Evolutionary conservation across 2,888 invertebrate species (phyloP).

Genomic region (Platerodrilus igneus): DNA sequence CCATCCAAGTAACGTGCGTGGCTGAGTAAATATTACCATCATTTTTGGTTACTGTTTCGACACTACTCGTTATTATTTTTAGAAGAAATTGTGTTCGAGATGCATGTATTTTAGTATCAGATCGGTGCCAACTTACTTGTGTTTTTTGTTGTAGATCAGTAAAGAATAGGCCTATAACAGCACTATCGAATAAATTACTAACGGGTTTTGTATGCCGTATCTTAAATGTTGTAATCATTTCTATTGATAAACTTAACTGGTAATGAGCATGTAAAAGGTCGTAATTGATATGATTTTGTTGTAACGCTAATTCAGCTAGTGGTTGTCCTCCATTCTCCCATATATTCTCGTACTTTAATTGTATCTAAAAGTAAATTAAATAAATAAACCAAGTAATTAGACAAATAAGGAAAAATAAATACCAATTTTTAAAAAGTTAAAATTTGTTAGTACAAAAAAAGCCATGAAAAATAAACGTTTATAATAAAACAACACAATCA

Average conservation of each 20-base stretch:
- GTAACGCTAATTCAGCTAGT: conserved; percentile 72
- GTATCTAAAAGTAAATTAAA: conserved; percentile 29
- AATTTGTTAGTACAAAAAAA: too few species aligned
- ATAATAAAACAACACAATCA: too few species aligned
- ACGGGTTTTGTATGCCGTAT: conserved; percentile 69
- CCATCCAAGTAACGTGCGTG: conserved; percentile 64
- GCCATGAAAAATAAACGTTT: too few species aligned
- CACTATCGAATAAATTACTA: conserved; percentile 72
- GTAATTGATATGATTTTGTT: conserved; percentile 69
- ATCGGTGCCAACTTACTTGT: conserved; percentile 57
- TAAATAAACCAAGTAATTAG: background rate
- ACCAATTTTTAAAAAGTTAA: too few species aligned
- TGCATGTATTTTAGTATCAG: conserved; percentile 64
- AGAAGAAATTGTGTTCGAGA: conserved; percentile 69
- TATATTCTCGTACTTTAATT: conserved; percentile 56
- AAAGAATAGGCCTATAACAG: conserved; percentile 57
- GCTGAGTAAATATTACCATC: conserved; percentile 49
- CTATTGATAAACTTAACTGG: conserved; percentile 70
- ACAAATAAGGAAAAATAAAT: too few species aligned
- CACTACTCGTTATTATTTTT: conserved; percentile 66
- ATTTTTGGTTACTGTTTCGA: conserved; percentile 66
- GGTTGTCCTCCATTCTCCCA: conserved; percentile 61
- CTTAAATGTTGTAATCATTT: conserved; percentile 74
- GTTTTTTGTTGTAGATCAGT: conserved; percentile 49
- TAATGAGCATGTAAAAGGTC: conserved; percentile 75